These are phyloP conservation scores for Liopterus haemorrhoidalis DNA, from an alignment of 2,888 invertebrate genomes.

Conservation along the genomic window DNA sequence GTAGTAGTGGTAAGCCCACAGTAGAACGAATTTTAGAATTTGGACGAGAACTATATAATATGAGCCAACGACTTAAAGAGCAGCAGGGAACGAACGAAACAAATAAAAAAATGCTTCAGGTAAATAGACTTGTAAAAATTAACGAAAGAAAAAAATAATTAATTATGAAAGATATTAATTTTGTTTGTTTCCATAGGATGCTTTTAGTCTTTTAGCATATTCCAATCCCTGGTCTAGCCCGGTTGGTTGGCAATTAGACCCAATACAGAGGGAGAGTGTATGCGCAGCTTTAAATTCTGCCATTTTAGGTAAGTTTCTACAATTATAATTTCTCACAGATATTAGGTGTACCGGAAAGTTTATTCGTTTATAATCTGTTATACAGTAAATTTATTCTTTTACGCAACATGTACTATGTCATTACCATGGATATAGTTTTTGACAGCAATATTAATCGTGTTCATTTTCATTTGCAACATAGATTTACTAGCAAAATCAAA, in stretches of 20 bases:
- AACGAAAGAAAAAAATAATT: no score
- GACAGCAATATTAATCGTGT: no score
- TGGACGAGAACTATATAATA: constrained; percentile 86
- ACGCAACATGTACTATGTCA: no score
- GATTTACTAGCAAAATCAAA: no score
- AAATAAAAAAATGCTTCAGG: constrained; percentile 89
- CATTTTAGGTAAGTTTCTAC: constrained; percentile 71
- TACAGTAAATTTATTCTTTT: no score
- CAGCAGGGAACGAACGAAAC: constrained; percentile 74
- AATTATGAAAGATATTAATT: no score
- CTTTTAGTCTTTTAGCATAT: constrained; percentile 95
- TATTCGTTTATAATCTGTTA: no score
- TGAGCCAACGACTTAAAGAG: constrained; percentile 78
- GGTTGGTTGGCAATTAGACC: constrained; percentile 91
- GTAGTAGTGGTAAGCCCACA: constrained; percentile 69
- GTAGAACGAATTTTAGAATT: constrained; percentile 92
- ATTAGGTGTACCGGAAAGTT: no score
- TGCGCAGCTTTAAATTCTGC: constrained; percentile 96
- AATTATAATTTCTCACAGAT: no score
- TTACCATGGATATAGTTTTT: no score
- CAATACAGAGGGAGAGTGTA: constrained; percentile 89
- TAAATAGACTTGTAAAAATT: constrained; percentile 40
- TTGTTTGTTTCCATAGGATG: constrained; percentile 62
- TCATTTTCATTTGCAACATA: no score
- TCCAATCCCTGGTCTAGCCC: constrained; percentile 97